Base-by-base conservation (phyloP, 2,888 invertebrate species). In the Eristalis arbustorum region DNA sequence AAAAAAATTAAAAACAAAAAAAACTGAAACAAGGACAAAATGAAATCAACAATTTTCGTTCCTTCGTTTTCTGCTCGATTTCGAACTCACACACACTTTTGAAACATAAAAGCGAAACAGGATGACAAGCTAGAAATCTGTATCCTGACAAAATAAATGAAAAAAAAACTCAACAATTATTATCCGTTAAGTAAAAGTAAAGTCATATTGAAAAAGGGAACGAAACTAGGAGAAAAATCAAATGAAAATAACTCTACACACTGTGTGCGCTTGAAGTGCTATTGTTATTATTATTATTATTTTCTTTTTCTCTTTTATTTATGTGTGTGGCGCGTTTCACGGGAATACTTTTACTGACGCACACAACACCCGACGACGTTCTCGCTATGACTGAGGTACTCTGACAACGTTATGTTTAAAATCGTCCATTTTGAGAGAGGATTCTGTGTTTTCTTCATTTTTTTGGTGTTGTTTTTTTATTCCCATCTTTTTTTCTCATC, bases 361-460 rank as follows among this genome's bases (percentile, higher is more conserved):
- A 90, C 91, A 91, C 92, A 92, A 90, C 91, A 92, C 92, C 92
- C 92, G 92, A 91, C 92, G 92, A 92, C 92, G 92, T 92, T 92
- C 92, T 92, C 92, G 92, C 91, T 92, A 91, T 91, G 91, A 93
- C 92, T 93, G 92, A 92, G 91, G 74, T 74, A 79, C 61, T 87
- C 79, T 79, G 87, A 78, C 83, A 79, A 87, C 64, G 87, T 83
- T 87, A 83, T 83, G 62, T 71, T 83, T 75, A 69, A 87, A 87
- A 87, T 79, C 79, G 34, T 72, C 75, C 87, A 87, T 87, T 79
- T 87, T 79, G 74, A 61, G 83, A 79, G 87, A 75, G 74, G 59
- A 67, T 49, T 66, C 67, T 78, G 72, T 69, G 78, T 59, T 56
- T 40, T 62, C 31, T 57, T 71, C 13, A 28, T 69, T 28, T 68